Percentiles rank a stretch among this genome's conserved stretches.
Conservation (phyloP, 2,113 vertebrate genomes). For the Tachysurus fulvidraco region DNA sequence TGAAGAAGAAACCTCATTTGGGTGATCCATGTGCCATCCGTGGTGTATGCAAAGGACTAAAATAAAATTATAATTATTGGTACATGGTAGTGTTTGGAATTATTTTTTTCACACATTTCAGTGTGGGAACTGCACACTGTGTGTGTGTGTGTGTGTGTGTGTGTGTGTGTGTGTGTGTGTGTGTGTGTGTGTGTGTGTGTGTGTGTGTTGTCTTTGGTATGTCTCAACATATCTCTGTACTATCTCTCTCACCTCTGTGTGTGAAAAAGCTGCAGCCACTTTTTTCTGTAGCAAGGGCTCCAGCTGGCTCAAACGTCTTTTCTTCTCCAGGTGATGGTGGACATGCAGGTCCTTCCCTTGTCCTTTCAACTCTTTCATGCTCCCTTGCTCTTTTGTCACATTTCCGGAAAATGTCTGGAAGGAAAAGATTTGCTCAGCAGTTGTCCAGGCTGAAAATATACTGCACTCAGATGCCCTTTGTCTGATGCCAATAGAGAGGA, state of each 20-base stretch:
- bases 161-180: background rate
- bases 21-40: no score
- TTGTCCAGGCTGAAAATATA: conserved; percentile 13
- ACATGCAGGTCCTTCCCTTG: conserved; percentile 19
- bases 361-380: conserved; percentile 35
- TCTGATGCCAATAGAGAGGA: background rate
- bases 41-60: background rate
- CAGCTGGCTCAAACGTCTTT: conserved; percentile 38
- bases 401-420: conserved; percentile 46
- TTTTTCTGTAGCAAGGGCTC: conserved; percentile 51
- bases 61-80: background rate
- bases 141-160: background rate
- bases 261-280: conserved; percentile 50
- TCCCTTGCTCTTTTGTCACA: conserved; percentile 43
- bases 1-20: no score
- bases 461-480: conserved; percentile 26
- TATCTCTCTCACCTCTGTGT: conserved; percentile 41
- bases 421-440: conserved; percentile 25
- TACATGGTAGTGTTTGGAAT: background rate
- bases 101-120: background rate
- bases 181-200: background rate
- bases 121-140: background rate
- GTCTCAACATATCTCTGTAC: background rate
- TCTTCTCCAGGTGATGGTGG: conserved; percentile 48
- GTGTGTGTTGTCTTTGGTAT: background rate